These are phyloP conservation scores for Cheilinus undulatus DNA, from an alignment of 2,113 vertebrate species.

Conservation along the genomic window DNA sequence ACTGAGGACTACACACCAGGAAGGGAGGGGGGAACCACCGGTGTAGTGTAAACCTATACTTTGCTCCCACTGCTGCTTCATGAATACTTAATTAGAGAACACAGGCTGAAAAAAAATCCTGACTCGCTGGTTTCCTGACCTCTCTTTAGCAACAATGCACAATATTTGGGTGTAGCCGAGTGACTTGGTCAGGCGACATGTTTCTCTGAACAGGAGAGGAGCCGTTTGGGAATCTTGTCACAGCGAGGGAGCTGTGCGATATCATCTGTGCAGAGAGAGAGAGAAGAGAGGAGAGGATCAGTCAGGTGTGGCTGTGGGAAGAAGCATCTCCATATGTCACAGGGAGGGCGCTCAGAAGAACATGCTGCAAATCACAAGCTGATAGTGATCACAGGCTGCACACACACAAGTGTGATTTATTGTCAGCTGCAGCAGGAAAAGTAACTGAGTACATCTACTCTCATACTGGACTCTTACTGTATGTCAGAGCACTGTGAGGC, in stretches of 20 bases:
- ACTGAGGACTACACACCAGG: slow-evolving; percentile 57
- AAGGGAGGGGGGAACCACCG: slow-evolving; percentile 62
- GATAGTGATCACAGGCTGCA: slow-evolving; percentile 65
- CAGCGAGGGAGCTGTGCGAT: slow-evolving; percentile 67
- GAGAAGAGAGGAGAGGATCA: slow-evolving; percentile 39
- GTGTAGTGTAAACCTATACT: slow-evolving; percentile 81
- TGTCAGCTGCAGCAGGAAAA: slow-evolving; percentile 35
- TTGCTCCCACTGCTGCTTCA: slow-evolving; percentile 66
- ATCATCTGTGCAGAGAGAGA: slow-evolving; percentile 61
- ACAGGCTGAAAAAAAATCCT: slow-evolving; percentile 64
- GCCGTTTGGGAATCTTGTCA: slow-evolving; percentile 69
- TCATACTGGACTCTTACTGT: background rate
- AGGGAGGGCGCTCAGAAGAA: slow-evolving; percentile 57
- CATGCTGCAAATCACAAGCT: slow-evolving; percentile 57
- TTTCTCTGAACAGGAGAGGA: slow-evolving; percentile 56
- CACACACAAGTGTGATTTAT: slow-evolving; percentile 55
- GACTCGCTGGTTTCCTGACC: slow-evolving; percentile 66
- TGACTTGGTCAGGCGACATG: slow-evolving; percentile 70
- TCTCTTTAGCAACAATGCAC: slow-evolving; percentile 64
- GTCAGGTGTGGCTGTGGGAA: slow-evolving; percentile 75
- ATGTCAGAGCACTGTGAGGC: background rate
- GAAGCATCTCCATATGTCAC: slow-evolving; percentile 70
- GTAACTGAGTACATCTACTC: slow-evolving; percentile 30
- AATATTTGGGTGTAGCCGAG: slow-evolving; percentile 63
- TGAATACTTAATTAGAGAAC: slow-evolving; percentile 85